phyloP scores from a whole-genome alignment of 2,888 invertebrate genomes.

The Agrilus biguttatus region DNA sequence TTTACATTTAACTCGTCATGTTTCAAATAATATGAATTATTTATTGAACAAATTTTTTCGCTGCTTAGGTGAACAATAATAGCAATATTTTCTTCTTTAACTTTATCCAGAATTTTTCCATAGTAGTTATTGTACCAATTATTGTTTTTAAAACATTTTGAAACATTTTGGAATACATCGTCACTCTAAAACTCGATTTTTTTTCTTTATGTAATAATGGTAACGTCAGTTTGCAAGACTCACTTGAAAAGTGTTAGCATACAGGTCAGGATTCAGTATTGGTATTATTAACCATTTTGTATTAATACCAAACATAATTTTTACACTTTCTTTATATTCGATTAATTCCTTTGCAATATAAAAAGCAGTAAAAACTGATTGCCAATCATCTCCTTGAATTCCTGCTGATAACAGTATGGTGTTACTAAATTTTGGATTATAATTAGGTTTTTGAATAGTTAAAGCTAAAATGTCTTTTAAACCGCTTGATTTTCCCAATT shows the following conservation, averaged over 20 bases:
- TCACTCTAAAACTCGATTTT: too few species aligned
- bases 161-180: too few species aligned
- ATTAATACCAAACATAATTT: too few species aligned
- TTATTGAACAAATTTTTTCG: too few species aligned
- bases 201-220: too few species aligned
- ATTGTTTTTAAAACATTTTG: too few species aligned
- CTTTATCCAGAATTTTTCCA: too few species aligned
- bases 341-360: conserved; percentile 3
- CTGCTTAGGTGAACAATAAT: too few species aligned
- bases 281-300: conserved; percentile 4
- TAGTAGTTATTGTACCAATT: too few species aligned
- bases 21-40: too few species aligned
- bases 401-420: conserved; percentile 6
- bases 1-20: too few species aligned
- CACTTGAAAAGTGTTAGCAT: conserved; percentile 1
- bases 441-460: conserved; percentile 2
- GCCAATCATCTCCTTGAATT: conserved; percentile 5
- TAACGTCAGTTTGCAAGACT: background rate
- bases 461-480: conserved; percentile 1
- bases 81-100: too few species aligned
- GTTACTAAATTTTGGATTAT: background rate
- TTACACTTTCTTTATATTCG: background rate
- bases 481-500: conserved; percentile 3
- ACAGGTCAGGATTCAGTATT: conserved; percentile 7
- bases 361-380: conserved; percentile 3